Evolutionary conservation across 2,113 vertebrate species (phyloP).

Genomic region (Pollimyrus isidori): DNA sequence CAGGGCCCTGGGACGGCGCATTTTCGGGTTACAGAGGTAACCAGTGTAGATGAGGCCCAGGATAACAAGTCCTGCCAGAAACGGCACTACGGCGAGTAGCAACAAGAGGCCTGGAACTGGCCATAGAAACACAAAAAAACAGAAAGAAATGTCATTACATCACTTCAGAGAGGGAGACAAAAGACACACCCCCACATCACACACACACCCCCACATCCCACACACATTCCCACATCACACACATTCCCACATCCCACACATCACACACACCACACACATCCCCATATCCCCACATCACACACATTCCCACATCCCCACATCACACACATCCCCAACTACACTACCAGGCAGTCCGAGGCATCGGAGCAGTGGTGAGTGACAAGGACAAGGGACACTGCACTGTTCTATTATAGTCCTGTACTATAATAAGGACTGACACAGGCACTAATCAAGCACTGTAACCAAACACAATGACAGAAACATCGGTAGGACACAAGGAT

Average conservation of each 20-base stretch:
- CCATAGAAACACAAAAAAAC: conserved; percentile 11
- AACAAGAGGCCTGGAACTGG: conserved; percentile 23
- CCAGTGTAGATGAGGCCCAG: conserved; percentile 31
- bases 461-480: neutral
- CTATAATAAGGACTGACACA: neutral
- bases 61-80: neutral
- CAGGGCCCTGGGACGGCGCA: conserved; percentile 34
- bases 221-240: no score
- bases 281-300: no score
- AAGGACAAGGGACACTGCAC: no score
- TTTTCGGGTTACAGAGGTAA: conserved; percentile 38
- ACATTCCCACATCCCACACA: no score
- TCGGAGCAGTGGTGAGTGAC: no score
- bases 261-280: no score
- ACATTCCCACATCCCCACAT: no score
- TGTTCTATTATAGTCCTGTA: no score
- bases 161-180: neutral
- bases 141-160: neutral
- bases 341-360: no score
- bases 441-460: neutral
- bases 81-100: neutral
- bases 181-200: neutral
- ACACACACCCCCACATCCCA: no score
- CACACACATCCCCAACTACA: neutral
- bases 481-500: neutral